These are phyloP conservation scores for Catalaphyllia jardinei DNA, from an alignment of 64 coral and sea anemone genomes.

Conservation along the genomic window DNA sequence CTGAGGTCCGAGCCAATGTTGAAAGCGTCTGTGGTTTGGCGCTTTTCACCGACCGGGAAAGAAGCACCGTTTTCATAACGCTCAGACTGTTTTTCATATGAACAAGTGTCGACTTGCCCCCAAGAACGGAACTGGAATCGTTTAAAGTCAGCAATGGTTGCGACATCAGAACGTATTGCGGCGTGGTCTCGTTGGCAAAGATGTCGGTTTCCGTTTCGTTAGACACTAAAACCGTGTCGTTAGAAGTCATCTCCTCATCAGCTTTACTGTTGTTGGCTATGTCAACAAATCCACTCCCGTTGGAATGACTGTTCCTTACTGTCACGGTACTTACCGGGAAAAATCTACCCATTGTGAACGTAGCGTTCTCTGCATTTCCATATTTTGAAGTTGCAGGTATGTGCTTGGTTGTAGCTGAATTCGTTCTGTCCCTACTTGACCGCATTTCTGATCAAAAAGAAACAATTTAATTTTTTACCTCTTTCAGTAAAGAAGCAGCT, in stretches of 20 bases:
- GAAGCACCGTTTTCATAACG: background rate
- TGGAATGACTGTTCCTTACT: slow-evolving; percentile 8
- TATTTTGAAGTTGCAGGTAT: background rate
- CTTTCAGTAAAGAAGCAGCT: too few species aligned
- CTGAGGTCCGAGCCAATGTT: background rate
- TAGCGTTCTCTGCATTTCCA: slow-evolving; percentile 4
- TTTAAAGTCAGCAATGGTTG: slow-evolving; percentile 76
- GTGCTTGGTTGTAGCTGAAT: background rate
- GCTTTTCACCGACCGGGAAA: background rate
- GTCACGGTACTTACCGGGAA: slow-evolving; percentile 23
- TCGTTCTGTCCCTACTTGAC: background rate
- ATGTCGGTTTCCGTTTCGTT: slow-evolving; percentile 99
- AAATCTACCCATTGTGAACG: slow-evolving; percentile 31
- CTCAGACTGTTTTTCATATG: background rate
- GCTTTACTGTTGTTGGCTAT: slow-evolving; percentile 55
- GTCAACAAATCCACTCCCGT: slow-evolving; percentile 32
- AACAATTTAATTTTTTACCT: background rate
- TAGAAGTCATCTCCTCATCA: slow-evolving; percentile 96
- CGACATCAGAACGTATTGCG: slow-evolving; percentile 74
- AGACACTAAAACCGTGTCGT: slow-evolving; percentile 93
- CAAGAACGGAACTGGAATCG: slow-evolving; percentile 58
- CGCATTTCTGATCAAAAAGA: background rate
- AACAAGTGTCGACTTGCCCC: slow-evolving; percentile 46
- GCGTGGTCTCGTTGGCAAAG: slow-evolving; percentile 92
- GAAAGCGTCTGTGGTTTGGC: background rate